These are phyloP conservation scores for Ommatoiulus sabulosus DNA, from an alignment of 2,888 invertebrate species.

Conservation along the genomic window DNA sequence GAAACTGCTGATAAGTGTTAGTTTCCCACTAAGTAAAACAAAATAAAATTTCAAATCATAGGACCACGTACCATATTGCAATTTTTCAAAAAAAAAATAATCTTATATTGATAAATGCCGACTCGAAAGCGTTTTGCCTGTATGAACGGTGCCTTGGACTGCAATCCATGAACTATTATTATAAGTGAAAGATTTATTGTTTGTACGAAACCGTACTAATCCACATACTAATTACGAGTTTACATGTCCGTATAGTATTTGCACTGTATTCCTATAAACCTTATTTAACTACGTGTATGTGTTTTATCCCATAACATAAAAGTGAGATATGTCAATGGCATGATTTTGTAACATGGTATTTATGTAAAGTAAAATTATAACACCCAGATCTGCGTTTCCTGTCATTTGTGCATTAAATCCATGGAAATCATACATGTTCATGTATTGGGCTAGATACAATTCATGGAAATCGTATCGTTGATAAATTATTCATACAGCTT, in stretches of 20 bases:
- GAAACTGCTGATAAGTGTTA: too few species aligned
- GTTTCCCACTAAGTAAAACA: too few species aligned
- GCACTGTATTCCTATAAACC: neutral
- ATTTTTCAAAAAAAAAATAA: too few species aligned
- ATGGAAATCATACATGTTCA: too few species aligned
- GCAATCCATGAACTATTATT: neutral
- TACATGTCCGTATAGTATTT: neutral
- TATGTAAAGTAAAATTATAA: constrained; percentile 43
- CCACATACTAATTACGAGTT: neutral
- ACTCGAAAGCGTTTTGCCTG: neutral
- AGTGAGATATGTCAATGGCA: neutral
- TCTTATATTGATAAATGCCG: neutral
- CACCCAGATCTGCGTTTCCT: neutral
- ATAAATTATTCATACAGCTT: neutral
- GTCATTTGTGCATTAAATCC: neutral
- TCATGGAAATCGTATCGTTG: too few species aligned
- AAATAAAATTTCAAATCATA: too few species aligned
- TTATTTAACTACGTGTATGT: neutral
- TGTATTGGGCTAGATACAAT: too few species aligned
- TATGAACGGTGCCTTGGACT: neutral
- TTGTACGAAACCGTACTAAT: neutral
- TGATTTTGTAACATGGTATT: constrained; percentile 27
- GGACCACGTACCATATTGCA: too few species aligned
- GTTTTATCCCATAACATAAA: neutral
- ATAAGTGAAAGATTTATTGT: neutral